A percentile compares a stretch with the other conserved stretches of the same genome.
phyloP scores from a whole-genome alignment of 1,140 invertebrate species.

The Dreissena polymorpha region DNA sequence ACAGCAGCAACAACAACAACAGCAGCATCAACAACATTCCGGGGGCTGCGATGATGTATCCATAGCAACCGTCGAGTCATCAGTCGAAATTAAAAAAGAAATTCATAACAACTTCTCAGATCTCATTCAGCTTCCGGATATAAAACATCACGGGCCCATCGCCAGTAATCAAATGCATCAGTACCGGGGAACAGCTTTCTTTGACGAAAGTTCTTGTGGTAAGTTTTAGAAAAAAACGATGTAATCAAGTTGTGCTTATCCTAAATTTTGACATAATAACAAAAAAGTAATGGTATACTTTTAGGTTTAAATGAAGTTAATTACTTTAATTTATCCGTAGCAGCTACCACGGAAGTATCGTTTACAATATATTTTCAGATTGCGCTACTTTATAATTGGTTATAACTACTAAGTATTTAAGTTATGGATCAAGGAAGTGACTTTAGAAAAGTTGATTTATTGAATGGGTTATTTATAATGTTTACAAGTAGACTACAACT shows the following conservation, averaged over 20 bases:
- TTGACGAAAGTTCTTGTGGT: too few species aligned
- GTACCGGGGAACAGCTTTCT: background rate
- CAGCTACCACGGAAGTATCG: too few species aligned
- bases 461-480: too few species aligned
- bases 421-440: too few species aligned
- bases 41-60: background rate
- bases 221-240: too few species aligned
- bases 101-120: conserved; percentile 33
- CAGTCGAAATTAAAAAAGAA: background rate
- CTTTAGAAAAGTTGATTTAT: too few species aligned
- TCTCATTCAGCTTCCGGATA: conserved; percentile 46
- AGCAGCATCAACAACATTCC: background rate
- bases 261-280: background rate
- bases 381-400: too few species aligned
- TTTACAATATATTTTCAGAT: too few species aligned
- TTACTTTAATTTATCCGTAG: too few species aligned
- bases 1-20: background rate
- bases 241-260: background rate
- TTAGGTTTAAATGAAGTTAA: background rate
- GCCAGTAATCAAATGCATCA: background rate
- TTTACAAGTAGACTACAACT: too few species aligned
- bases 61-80: background rate
- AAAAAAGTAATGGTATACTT: background rate
- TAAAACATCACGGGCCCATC: background rate
- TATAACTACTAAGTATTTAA: too few species aligned